These are phyloP conservation scores for Brachionus rubens DNA, from an alignment of 1,140 invertebrate genomes.

Conservation along the genomic window DNA sequence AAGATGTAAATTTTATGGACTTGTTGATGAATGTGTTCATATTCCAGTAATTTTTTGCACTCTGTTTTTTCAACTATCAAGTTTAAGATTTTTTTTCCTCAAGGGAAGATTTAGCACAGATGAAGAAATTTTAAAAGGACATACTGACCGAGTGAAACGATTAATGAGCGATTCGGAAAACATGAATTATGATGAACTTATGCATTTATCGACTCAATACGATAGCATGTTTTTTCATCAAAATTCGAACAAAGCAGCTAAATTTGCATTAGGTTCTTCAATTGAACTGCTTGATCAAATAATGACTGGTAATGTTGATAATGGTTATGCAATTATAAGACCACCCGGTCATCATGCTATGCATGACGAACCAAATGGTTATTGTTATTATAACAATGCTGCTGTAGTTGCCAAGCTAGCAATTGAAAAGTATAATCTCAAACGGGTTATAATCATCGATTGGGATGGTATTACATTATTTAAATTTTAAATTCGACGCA, in stretches of 20 bases:
- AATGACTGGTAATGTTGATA: slow-evolving; percentile 65
- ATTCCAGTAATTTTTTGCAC: slow-evolving; percentile 62
- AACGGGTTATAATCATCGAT: slow-evolving; percentile 83
- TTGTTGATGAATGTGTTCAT: slow-evolving; percentile 67
- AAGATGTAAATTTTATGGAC: slow-evolving; percentile 71
- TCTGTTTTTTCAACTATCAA: slow-evolving; percentile 47
- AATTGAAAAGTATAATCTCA: slow-evolving; percentile 64
- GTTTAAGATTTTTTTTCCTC: too few species aligned
- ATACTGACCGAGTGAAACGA: slow-evolving; percentile 66
- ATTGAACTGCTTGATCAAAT: slow-evolving; percentile 75
- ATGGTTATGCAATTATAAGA: slow-evolving; percentile 54
- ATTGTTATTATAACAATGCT: slow-evolving; percentile 95
- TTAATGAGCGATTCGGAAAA: slow-evolving; percentile 65
- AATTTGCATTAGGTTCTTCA: slow-evolving; percentile 74
- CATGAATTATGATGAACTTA: slow-evolving; percentile 65
- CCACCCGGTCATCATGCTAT: slow-evolving; percentile 97
- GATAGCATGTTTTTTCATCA: slow-evolving; percentile 82
- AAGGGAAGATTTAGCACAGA: slow-evolving; percentile 67
- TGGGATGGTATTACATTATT: slow-evolving; percentile 72
- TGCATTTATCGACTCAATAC: slow-evolving; percentile 70
- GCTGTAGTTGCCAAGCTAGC: slow-evolving; percentile 81
- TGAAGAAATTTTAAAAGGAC: slow-evolving; percentile 67
- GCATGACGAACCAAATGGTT: slow-evolving; percentile 78
- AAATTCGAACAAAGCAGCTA: slow-evolving; percentile 65
- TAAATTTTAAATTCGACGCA: too few species aligned